Evolutionary conservation across 2,888 invertebrate species (phyloP).

Genomic region (Dynastes tityus): DNA sequence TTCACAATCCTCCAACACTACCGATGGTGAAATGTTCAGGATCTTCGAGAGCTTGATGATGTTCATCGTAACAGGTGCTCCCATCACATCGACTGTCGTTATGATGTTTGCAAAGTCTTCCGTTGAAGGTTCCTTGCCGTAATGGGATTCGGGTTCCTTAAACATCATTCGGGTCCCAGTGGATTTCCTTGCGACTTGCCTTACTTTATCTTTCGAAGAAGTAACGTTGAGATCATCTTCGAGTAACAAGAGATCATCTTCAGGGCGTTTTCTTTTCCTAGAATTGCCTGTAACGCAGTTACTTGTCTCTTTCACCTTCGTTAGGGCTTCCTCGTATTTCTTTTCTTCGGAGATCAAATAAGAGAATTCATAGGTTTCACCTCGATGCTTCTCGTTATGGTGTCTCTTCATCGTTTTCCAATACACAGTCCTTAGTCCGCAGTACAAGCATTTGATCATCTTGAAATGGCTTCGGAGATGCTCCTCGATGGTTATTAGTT

Average conservation of each 20-base stretch:
- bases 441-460: conserved; percentile 69
- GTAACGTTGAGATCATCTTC: conserved; percentile 21
- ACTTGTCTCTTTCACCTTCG: background rate
- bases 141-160: conserved; percentile 65
- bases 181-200: conserved; percentile 51
- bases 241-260: conserved; percentile 14
- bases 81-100: conserved; percentile 73
- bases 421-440: conserved; percentile 56
- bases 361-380: conserved; percentile 18
- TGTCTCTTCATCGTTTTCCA: conserved; percentile 40
- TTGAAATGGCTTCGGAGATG: conserved; percentile 70
- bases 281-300: background rate
- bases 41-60: conserved; percentile 72
- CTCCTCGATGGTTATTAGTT: conserved; percentile 64
- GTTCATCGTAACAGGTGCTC: conserved; percentile 71
- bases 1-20: conserved; percentile 69
- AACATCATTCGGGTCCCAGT: conserved; percentile 28
- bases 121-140: conserved; percentile 68
- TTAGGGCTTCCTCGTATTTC: conserved; percentile 36
- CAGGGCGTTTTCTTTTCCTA: conserved; percentile 22
- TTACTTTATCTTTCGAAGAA: conserved; percentile 19
- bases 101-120: conserved; percentile 63
- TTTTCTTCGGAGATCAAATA: conserved; percentile 19
- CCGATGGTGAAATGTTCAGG: conserved; percentile 72
- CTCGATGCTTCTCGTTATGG: conserved; percentile 11